Evolutionary conservation across 2,888 invertebrate species (phyloP), one percentile per base, ranked within the genome.

Genomic region (Arge pagana): DNA sequence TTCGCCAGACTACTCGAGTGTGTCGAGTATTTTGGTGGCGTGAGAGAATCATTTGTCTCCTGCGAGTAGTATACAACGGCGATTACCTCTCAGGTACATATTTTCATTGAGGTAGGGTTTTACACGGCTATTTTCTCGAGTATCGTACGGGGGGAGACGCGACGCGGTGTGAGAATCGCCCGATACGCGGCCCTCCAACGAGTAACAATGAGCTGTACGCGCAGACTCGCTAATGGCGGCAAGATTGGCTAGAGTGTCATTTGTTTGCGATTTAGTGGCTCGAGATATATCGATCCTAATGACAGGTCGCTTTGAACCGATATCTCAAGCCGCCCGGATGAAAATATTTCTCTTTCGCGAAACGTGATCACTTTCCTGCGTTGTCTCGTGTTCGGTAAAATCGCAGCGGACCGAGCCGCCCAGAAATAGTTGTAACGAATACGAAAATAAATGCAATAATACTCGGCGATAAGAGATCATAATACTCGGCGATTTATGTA

Each of bases 231-330:
- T 59, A 67, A 65, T 65, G 65, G 65, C 63, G 55, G 60, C 45
- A 23, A 61, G 26, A 19, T 28, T 51, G 36, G 33, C 39, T 58
- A 55, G 59, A 62, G 43, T 67, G 67, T 67, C 65, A 65, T 65
- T 65, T 65, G 62, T 63, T 67, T 67, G 65, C 57, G 62, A 67
- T 65, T 51, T 21, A 11, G 39, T 35, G n/a, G 15, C 35, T 13
- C 56, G 62, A 68, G 65, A 69, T 62, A 62, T 64, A 63, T 65
- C 63, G 65, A 50, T 54, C 57, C 58, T 68, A 67, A 67, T 68
- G 67, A 68, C 67, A 67, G 67, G 57, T 64, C 59, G 48, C 58
- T 48, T 48, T 39, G 40, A 24, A 21, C n/a, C 21, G 15, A 28
- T 26, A 23, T 4, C 39, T n/a, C n/a, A n/a, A n/a, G n/a, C n/a